These are phyloP conservation scores for Pectinophora gossypiella DNA, from an alignment of 1,140 invertebrate species.

Conservation along the genomic window DNA sequence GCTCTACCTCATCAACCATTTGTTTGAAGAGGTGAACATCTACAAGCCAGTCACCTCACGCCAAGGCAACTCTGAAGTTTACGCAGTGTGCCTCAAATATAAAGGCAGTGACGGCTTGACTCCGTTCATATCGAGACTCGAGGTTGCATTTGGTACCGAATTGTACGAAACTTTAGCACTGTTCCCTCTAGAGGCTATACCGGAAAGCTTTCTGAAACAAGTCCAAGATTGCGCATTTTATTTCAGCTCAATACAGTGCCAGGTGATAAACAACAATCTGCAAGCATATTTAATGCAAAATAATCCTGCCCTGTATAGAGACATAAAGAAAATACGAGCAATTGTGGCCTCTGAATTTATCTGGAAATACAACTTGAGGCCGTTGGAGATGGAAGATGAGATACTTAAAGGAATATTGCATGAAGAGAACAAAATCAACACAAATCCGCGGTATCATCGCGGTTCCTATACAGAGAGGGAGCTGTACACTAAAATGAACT, in stretches of 20 bases:
- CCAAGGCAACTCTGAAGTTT: slow-evolving; percentile 95
- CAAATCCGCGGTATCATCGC: slow-evolving; percentile 64
- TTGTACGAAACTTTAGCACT: slow-evolving; percentile 72
- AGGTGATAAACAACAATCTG: slow-evolving; percentile 80
- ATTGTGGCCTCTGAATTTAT: slow-evolving; percentile 72
- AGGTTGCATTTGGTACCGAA: slow-evolving; percentile 70
- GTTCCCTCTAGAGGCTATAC: slow-evolving; percentile 79
- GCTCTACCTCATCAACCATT: slow-evolving; percentile 86
- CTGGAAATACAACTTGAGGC: slow-evolving; percentile 69
- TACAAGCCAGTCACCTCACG: slow-evolving; percentile 95
- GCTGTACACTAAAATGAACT: slow-evolving; percentile 59
- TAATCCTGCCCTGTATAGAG: slow-evolving; percentile 58
- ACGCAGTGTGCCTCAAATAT: slow-evolving; percentile 87
- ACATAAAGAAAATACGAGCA: slow-evolving; percentile 66
- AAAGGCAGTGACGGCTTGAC: slow-evolving; percentile 64
- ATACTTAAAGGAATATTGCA: slow-evolving; percentile 61
- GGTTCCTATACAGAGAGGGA: slow-evolving; percentile 74
- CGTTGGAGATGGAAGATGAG: slow-evolving; percentile 54
- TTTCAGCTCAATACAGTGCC: slow-evolving; percentile 81
- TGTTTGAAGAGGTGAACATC: slow-evolving; percentile 83
- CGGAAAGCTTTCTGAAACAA: slow-evolving; percentile 81
- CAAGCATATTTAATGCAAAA: slow-evolving; percentile 75
- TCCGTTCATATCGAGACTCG: slow-evolving; percentile 68
- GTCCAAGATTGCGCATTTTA: slow-evolving; percentile 78
- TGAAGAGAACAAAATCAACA: slow-evolving; percentile 64